Evolutionary conservation across 2,797 vertebrate genomes (phyloP).

Genomic region (Coregonus sp.): DNA sequence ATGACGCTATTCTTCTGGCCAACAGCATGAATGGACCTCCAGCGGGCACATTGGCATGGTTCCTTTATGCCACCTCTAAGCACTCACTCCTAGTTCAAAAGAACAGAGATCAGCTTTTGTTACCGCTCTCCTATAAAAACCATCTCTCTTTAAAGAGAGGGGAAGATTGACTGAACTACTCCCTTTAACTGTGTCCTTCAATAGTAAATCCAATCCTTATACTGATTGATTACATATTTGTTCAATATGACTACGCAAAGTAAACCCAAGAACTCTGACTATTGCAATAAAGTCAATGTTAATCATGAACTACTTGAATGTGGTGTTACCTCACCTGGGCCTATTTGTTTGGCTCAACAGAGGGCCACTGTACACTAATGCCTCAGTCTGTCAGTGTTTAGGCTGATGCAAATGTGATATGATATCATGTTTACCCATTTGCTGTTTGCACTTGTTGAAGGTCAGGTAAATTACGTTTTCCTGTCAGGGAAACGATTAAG

Average conservation of each 20-base stretch:
- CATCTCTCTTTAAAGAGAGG: neutral
- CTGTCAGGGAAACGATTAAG: neutral
- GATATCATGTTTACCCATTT: constrained; percentile 15
- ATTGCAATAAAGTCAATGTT: neutral
- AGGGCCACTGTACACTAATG: neutral
- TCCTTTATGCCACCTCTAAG: neutral
- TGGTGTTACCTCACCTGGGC: neutral
- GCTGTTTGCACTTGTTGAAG: constrained; percentile 16
- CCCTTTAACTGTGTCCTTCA: no score
- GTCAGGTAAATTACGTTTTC: constrained; percentile 7
- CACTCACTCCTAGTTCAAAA: constrained; percentile 3
- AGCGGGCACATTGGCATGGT: neutral
- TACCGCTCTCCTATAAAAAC: neutral
- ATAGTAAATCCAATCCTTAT: no score
- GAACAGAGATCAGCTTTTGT: neutral
- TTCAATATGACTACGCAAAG: neutral
- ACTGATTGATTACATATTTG: neutral
- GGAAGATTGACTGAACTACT: no score
- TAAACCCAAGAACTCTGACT: neutral
- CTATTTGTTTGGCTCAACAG: neutral
- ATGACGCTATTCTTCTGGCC: neutral
- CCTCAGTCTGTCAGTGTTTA: constrained; percentile 1
- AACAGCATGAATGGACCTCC: neutral
- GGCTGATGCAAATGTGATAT: constrained; percentile 16
- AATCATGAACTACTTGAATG: neutral